Percentiles rank a stretch among this genome's conserved stretches.
phyloP scores from a whole-genome alignment of 2,797 vertebrate genomes.

The Austrolebias charrua region DNA sequence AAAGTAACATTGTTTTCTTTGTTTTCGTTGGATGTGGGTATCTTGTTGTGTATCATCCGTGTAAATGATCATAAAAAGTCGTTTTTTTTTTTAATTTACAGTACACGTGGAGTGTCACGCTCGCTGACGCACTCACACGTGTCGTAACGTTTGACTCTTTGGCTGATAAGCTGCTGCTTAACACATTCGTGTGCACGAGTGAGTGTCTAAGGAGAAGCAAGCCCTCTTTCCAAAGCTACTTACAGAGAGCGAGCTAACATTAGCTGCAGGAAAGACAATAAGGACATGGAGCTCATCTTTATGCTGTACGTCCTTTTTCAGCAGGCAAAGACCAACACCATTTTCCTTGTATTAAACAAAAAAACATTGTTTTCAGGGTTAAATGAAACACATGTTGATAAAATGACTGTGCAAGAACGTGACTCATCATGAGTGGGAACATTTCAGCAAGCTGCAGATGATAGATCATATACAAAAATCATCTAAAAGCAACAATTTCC shows the following conservation, averaged over 20 bases:
- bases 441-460: no score
- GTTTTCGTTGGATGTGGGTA: no score
- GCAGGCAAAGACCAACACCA: neutral
- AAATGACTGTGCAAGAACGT: no score
- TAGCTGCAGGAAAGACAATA: conserved; percentile 6
- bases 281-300: neutral
- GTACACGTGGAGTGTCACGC: conserved; percentile 7
- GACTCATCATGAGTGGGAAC: no score
- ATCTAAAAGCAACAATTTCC: no score
- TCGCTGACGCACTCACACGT: conserved; percentile 37
- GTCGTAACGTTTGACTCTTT: conserved; percentile 51
- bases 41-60: no score
- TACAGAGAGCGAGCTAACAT: conserved; percentile 36
- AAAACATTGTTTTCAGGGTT: neutral
- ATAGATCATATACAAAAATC: no score
- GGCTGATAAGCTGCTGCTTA: conserved; percentile 57
- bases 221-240: conserved; percentile 52
- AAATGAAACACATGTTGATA: no score
- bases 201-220: conserved; percentile 20
- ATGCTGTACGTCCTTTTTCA: neutral
- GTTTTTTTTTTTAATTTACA: neutral
- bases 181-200: conserved; percentile 44
- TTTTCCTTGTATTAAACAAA: neutral
- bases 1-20: neutral
- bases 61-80: neutral